Conservation (phyloP, 2,113 vertebrate genomes). For the Amblyornis subalaris region DNA sequence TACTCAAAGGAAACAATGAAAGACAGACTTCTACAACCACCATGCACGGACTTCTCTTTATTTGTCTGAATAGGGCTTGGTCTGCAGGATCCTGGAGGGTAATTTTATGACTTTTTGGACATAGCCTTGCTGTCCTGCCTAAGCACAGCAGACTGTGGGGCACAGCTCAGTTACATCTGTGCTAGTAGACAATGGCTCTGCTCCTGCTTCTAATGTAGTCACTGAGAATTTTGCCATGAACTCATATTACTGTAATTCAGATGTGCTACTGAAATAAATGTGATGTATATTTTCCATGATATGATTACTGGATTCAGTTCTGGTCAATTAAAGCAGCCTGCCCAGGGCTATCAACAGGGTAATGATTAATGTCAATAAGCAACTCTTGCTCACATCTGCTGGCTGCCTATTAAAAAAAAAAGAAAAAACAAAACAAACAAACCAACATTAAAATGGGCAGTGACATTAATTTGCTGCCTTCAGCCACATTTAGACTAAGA, state of each 20-base stretch:
- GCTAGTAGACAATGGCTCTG: not conserved
- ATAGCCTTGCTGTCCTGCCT: not conserved
- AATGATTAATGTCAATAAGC: conserved; percentile 43
- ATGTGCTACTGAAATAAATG: conserved; percentile 34
- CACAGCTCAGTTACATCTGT: not conserved
- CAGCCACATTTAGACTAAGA: not conserved
- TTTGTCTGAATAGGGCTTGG: not conserved
- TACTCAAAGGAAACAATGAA: not conserved
- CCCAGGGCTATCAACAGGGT: conserved; percentile 32
- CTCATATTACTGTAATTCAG: conserved; percentile 20
- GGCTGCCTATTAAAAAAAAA: not conserved
- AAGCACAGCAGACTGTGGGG: not conserved
- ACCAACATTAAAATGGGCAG: not conserved
- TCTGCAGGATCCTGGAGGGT: not conserved
- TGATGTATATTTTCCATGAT: conserved; percentile 50
- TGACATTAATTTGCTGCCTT: not conserved
- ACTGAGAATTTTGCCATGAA: not conserved
- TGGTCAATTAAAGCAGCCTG: conserved; percentile 52
- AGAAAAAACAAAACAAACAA: not conserved
- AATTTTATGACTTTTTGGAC: conserved; percentile 2
- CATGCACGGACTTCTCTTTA: not conserved
- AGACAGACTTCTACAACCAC: not conserved
- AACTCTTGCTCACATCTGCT: conserved; percentile 30
- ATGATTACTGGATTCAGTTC: conserved; percentile 56
- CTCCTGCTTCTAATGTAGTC: not conserved